Conservation (phyloP, 1,140 invertebrate genomes). For the Camponotus vicinus region DNA sequence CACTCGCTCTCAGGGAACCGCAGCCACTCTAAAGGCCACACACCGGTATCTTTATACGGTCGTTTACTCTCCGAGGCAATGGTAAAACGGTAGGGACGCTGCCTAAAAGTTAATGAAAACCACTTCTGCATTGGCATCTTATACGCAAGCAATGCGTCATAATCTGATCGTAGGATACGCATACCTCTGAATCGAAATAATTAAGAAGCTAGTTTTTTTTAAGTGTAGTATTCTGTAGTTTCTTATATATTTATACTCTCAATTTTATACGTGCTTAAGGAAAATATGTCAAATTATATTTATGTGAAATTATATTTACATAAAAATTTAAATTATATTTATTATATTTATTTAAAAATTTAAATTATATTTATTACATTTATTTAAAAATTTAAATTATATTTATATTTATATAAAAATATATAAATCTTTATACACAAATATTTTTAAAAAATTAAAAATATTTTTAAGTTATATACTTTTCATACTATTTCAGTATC, state of each 20-base stretch:
- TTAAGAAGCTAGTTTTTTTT: slow-evolving; percentile 16
- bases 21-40: slow-evolving; percentile 44
- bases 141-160: not conserved
- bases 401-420: not conserved
- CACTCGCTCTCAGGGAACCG: slow-evolving; percentile 51
- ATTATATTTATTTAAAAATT: too few species aligned
- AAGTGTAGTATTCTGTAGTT: not conserved
- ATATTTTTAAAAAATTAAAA: not conserved
- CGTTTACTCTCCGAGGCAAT: slow-evolving; percentile 45
- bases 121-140: slow-evolving; percentile 37
- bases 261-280: not conserved
- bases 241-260: not conserved
- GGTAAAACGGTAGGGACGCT: slow-evolving; percentile 28
- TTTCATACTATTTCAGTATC: not conserved
- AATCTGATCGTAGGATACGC: slow-evolving; percentile 17
- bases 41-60: slow-evolving; percentile 53
- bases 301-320: not conserved
- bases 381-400: too few species aligned
- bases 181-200: not conserved
- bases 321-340: too few species aligned
- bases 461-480: not conserved
- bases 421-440: too few species aligned
- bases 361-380: too few species aligned
- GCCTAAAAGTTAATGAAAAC: slow-evolving; percentile 50
- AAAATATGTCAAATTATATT: not conserved